Evolutionary conservation across 2,888 invertebrate species (phyloP).

Genomic region (Andrena camellia): DNA sequence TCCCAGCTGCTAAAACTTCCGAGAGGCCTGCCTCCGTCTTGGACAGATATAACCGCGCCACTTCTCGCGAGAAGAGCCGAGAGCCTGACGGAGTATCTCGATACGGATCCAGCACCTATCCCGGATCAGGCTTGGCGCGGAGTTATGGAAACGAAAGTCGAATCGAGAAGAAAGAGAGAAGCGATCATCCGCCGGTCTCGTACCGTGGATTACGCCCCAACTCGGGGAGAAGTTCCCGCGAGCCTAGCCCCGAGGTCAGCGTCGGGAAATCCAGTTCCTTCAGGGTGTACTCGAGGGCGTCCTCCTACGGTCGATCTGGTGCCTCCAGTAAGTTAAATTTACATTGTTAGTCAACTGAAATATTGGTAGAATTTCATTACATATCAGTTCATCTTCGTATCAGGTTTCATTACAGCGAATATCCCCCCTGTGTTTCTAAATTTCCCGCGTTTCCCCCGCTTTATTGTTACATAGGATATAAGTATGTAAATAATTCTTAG

Average conservation of each 20-base stretch:
- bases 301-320: constrained; percentile 74
- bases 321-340: constrained; percentile 68
- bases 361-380: background rate
- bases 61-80: constrained; percentile 79
- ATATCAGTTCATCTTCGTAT: background rate
- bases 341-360: constrained; percentile 9
- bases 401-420: too few species aligned
- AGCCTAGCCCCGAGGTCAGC: constrained; percentile 86
- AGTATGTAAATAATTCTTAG: too few species aligned
- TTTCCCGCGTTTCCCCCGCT: too few species aligned
- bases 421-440: too few species aligned
- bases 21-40: constrained; percentile 80
- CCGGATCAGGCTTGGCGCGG: constrained; percentile 74
- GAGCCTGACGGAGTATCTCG: constrained; percentile 78
- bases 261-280: constrained; percentile 75
- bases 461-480: too few species aligned
- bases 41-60: constrained; percentile 78
- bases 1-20: constrained; percentile 73
- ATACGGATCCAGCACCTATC: constrained; percentile 79
- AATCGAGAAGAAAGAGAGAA: constrained; percentile 83
- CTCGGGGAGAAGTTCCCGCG: constrained; percentile 85
- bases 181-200: constrained; percentile 84
- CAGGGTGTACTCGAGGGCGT: constrained; percentile 74
- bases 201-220: constrained; percentile 84
- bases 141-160: constrained; percentile 76